Percentiles rank a stretch among this genome's conserved stretches.
Evolutionary conservation across 2,797 vertebrate genomes (phyloP).

Genomic region (Peromyscus eremicus): DNA sequence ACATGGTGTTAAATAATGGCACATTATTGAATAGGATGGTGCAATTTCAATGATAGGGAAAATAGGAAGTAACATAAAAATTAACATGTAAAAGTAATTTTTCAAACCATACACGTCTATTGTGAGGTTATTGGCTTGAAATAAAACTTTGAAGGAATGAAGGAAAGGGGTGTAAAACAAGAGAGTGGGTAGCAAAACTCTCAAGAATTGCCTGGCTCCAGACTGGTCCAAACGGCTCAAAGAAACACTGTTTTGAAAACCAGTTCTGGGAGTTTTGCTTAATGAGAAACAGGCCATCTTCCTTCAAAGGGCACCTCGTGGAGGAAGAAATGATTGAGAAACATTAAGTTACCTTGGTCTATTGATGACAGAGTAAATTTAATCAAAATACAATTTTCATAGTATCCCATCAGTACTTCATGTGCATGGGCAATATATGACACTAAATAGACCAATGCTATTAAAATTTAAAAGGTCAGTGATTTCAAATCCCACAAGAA

Average conservation of each 20-base stretch:
- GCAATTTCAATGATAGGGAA: neutral
- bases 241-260: constrained; percentile 61
- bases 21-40: neutral
- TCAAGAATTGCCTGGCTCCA: neutral
- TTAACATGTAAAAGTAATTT: neutral
- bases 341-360: neutral
- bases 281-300: neutral
- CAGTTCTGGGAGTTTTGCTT: neutral
- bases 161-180: neutral
- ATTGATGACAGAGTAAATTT: constrained; percentile 69
- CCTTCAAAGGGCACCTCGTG: neutral
- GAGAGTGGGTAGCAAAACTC: neutral
- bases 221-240: neutral
- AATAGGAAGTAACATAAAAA: neutral
- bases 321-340: neutral
- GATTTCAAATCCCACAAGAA: constrained; percentile 28
- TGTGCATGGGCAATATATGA: constrained; percentile 74
- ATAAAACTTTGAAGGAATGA: neutral
- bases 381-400: constrained; percentile 75
- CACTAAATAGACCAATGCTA: constrained; percentile 69
- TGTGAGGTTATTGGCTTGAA: neutral
- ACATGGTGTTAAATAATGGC: neutral
- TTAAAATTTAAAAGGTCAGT: constrained; percentile 76
- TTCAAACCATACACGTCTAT: neutral
- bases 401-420: constrained; percentile 66